Evolutionary conservation across 2,888 invertebrate species (phyloP), one percentile per base, ranked within the genome.

Genomic region (Sphaerophoria taeniata): DNA sequence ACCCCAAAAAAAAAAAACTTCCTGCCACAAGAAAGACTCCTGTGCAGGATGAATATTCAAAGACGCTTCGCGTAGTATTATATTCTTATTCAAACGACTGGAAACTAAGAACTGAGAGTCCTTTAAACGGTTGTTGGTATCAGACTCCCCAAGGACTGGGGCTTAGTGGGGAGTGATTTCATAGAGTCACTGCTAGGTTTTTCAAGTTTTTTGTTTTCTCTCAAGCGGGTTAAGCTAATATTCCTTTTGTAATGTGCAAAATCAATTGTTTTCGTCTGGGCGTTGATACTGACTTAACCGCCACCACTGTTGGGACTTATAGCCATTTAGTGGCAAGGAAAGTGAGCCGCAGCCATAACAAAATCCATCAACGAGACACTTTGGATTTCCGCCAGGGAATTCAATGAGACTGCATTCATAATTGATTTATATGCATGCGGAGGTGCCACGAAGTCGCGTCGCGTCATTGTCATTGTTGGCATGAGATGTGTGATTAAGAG

Each of bases 41-140:
- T 6, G 39, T 51, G 12, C 31, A 58, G 51, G 47, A 79, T 84
- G 79, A 84, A 83, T 83, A 83, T 83, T 83, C 83, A 63, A 78
- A 78, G 70, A 58, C 78, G 74, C 49, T 79, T 60, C 61, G 56
- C 36, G 11, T 65, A 49, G n/a, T 12, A 65, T 33, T n/a, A 34
- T 33, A 60, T 67, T 24, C 24, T 24, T 24, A 24, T 24, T n/a
- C 49, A 63, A 24, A 36, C 39, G 51, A 16, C 70, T 74, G 61
- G n/a, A 24, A 24, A 24, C 24, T 24, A 24, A 24, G 24, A 24
- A 24, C 24, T 24, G 2, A 1, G 24, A 24, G 24, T 24, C 24
- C 24, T 24, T 24, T 24, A 24, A 24, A 24, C 24, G 24, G 24
- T 24, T 24, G 1, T 24, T 24, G 24, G 24, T 24, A 24, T 24